Evolutionary conservation across 2,797 vertebrate genomes (phyloP), one percentile per base, ranked within the genome.

Genomic region (Poliocrania exsul): DNA sequence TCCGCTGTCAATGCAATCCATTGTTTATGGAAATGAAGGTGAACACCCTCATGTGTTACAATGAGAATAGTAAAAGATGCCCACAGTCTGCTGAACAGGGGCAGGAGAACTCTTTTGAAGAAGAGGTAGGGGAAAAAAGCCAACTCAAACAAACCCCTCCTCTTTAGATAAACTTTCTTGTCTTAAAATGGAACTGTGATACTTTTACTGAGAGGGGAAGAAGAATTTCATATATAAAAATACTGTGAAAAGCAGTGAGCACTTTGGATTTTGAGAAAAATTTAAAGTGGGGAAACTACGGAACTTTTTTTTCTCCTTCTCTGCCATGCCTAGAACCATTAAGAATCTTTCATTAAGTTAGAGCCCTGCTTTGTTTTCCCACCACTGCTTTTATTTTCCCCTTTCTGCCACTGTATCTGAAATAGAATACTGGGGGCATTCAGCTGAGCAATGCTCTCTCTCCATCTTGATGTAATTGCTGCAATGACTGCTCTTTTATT

Each of bases 1-100:
- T 35, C 14, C 2, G 2, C n/a, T 75, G 1, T 88, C 83, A 86
- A 31, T 70, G 62, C 50, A 79, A 38, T 58, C 58, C 35, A 16
- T 81, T 95, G 80, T 94, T 96, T 33, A 50, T 61, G 65, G 40
- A 80, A 72, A 61, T 65, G 51, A 91, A 75, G 60, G 58, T 57
- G 61, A 90, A 88, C 15, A 10, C 4, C 23, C 47, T 49, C 77
- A 2, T 49, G 28, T 64, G n/a, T 83, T 93, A 58, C 29, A 42
- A 25, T 69, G 46, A 57, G 64, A 80, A 42, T 20, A 42, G 46
- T 51, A 31, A 60, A 85, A 82, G 71, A 77, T 93, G 37, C 26
- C 15, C 23, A 60, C 7, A 20, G 51, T n/a, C 53, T 83, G 25
- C 37, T 83, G 31, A 83, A 60, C 0, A 4, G 57, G 42, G 24